These are phyloP conservation scores for Calliphora vicina DNA, from an alignment of 1,140 invertebrate genomes.

Conservation along the genomic window DNA sequence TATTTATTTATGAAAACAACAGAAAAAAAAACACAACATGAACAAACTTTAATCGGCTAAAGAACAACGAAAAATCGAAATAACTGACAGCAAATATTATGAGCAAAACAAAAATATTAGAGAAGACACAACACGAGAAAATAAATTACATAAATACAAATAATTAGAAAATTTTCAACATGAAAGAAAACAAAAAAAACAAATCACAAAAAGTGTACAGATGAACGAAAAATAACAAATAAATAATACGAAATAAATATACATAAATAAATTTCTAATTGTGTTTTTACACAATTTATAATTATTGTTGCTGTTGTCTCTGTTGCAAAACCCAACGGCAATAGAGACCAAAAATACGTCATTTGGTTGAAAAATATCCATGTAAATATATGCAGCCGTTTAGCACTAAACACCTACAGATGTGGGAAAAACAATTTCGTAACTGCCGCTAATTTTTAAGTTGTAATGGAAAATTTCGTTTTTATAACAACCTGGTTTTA, in stretches of 20 bases:
- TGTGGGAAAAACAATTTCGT: too few species aligned
- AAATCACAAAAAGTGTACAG: too few species aligned
- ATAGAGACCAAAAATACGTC: neutral
- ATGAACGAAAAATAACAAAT: neutral
- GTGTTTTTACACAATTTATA: neutral
- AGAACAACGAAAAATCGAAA: too few species aligned
- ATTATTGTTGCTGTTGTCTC: neutral
- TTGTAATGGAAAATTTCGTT: too few species aligned
- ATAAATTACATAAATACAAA: conserved; percentile 26
- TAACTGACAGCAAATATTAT: neutral
- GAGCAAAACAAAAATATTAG: conserved; percentile 30
- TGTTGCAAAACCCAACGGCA: neutral
- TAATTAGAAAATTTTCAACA: too few species aligned
- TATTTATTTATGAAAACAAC: neutral
- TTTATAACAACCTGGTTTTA: too few species aligned
- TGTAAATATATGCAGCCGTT: too few species aligned
- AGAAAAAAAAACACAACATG: neutral
- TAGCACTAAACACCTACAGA: too few species aligned
- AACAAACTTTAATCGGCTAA: too few species aligned
- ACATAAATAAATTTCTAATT: neutral
- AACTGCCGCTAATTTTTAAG: too few species aligned
- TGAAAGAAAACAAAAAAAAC: neutral
- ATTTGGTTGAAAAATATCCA: neutral
- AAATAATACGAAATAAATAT: neutral
- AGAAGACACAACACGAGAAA: conserved; percentile 14